phyloP scores from a whole-genome alignment of 1,140 invertebrate species.

The Drosophila albomicans region DNA sequence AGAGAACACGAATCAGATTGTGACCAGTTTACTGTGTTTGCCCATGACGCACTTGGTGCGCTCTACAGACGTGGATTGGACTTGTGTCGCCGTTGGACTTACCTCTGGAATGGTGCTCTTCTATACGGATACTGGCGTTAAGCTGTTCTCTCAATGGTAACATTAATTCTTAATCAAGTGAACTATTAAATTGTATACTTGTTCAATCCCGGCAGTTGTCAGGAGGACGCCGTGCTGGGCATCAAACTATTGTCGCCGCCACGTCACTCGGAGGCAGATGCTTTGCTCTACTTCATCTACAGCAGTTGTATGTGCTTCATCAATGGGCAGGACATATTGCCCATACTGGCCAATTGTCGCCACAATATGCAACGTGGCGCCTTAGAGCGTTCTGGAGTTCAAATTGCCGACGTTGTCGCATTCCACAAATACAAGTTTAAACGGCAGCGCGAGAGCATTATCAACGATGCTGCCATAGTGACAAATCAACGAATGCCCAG shows the following conservation, averaged over 20 bases:
- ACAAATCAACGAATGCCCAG: slow-evolving; percentile 91
- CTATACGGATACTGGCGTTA: slow-evolving; percentile 94
- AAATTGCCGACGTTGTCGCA: slow-evolving; percentile 77
- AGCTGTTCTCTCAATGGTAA: slow-evolving; percentile 92
- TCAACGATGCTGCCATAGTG: slow-evolving; percentile 91
- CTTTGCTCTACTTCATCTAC: slow-evolving; percentile 91
- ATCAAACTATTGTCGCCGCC: slow-evolving; percentile 93
- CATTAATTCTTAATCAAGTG: background rate
- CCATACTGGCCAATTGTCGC: slow-evolving; percentile 61
- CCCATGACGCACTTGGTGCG: slow-evolving; percentile 82
- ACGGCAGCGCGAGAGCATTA: slow-evolving; percentile 89
- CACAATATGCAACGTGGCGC: slow-evolving; percentile 70
- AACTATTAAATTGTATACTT: background rate
- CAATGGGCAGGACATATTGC: slow-evolving; percentile 93
- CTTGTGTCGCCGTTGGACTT: slow-evolving; percentile 95
- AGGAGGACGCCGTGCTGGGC: slow-evolving; percentile 91
- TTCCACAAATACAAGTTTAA: slow-evolving; percentile 94
- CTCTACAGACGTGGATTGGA: slow-evolving; percentile 91
- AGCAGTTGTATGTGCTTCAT: slow-evolving; percentile 91
- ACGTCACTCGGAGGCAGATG: slow-evolving; percentile 89
- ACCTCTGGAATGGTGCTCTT: slow-evolving; percentile 93
- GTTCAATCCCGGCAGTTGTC: slow-evolving; percentile 85
- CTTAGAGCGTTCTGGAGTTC: slow-evolving; percentile 45
- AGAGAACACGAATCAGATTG: slow-evolving; percentile 85
- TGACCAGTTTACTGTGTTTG: slow-evolving; percentile 86